Evolutionary conservation across 1,140 invertebrate genomes (phyloP), one percentile per base, ranked within the genome.

Genomic region (Akabosia matsudoensis): DNA sequence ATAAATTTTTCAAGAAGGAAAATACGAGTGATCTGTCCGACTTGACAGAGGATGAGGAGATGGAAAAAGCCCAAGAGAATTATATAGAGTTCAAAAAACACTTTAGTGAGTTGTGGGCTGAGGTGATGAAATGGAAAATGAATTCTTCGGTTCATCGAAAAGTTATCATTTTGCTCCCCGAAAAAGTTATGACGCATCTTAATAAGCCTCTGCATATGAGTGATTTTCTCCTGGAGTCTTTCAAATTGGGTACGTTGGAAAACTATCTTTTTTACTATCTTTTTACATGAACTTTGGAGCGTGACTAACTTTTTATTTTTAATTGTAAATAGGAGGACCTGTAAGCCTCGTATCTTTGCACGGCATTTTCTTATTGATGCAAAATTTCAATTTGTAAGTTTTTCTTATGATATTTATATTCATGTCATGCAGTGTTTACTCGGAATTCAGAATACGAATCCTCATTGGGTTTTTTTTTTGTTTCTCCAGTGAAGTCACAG

Each of bases 211-310:
- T 96, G 56, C 84, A 93, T 37, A 86, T 97, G 78, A 94, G 93
- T n/a, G 95, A 97, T 83, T 97, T 96, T 85, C 87, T 98, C 4
- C 93, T 96, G 87, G 90, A 95, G 82, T 93, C 93, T 14, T 90
- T 97, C 74, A 92, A 95, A 83, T 87, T 90, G 52, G 92, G 91
- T 92, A 83, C 83, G 79, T 54, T 70, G 31, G 7, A 37, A 0
- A n/a, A 13, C n/a, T n/a, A n/a, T n/a, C n/a, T n/a, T n/a, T n/a
- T n/a, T n/a, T n/a, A n/a, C n/a, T n/a, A n/a, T n/a, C n/a, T n/a
- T n/a, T n/a, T n/a, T n/a, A n/a, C n/a, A n/a, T 61, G 16, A 14
- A 61, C 26, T 10, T 61, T 61, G 10, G 26, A 61, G 26, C 18
- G 28, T 75, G 56, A 78, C 37, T 34, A 52, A 70, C 7, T 24